Conservation (phyloP, 2,797 vertebrate species). For the Leptatherina wallacei region DNA sequence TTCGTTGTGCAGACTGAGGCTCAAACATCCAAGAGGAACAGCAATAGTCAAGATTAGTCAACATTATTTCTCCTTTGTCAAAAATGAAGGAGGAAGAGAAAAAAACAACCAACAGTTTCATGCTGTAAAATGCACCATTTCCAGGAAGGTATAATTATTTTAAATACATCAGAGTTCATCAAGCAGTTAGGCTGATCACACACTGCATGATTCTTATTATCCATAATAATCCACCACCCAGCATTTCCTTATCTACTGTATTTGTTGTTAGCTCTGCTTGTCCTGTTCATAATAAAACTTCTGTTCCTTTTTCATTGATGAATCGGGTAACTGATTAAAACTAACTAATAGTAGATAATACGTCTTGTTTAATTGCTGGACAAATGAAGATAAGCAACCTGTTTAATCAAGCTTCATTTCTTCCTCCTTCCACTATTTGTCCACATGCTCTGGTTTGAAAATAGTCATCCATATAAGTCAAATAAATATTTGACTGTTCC, state of each 20-base stretch:
- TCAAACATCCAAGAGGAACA: neutral
- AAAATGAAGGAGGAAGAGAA: neutral
- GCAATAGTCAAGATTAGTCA: neutral
- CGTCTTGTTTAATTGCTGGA: neutral
- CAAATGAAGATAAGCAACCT: neutral
- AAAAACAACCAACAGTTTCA: neutral
- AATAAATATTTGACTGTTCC: conserved; percentile 9
- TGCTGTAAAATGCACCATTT: neutral
- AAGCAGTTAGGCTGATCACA: neutral
- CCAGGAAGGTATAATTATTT: conserved; percentile 6
- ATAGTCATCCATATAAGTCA: conserved; percentile 24
- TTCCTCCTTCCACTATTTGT: conserved; percentile 23
- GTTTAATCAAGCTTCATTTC: neutral
- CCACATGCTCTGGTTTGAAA: conserved; percentile 22
- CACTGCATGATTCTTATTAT: neutral
- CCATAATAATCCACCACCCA: neutral
- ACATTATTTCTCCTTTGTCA: neutral
- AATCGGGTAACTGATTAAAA: neutral
- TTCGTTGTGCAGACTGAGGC: neutral
- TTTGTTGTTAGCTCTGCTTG: neutral
- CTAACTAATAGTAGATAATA: neutral
- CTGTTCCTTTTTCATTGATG: neutral
- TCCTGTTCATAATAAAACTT: neutral
- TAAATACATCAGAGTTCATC: conserved; percentile 2
- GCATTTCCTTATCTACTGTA: neutral